These are phyloP conservation scores for Allygus modestus DNA, from an alignment of 2,888 invertebrate genomes.

Conservation along the genomic window DNA sequence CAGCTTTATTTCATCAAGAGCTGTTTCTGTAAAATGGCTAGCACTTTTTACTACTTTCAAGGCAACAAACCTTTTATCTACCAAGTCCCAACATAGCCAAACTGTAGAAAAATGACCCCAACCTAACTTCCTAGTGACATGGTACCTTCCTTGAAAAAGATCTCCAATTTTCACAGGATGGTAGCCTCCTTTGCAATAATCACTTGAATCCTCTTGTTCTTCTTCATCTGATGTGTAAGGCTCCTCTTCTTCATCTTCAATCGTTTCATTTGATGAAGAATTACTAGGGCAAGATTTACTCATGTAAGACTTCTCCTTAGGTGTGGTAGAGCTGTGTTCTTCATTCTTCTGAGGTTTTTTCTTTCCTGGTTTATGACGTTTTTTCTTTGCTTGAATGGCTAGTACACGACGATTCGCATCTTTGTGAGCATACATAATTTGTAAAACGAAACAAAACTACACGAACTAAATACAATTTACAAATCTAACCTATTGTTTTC, in stretches of 20 bases:
- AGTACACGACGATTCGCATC: conserved; percentile 94
- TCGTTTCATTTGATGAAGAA: conserved; percentile 86
- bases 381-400: conserved; percentile 95
- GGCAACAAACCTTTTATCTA: conserved; percentile 96
- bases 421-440: conserved; percentile 74
- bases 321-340: conserved; percentile 67
- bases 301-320: conserved; percentile 66
- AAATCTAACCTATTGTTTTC: conserved; percentile 62
- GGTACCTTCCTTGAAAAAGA: conserved; percentile 92
- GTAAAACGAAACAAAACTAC: conserved; percentile 50
- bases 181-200: conserved; percentile 99
- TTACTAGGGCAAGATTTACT: conserved; percentile 68
- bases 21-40: conserved; percentile 99
- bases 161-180: conserved; percentile 99
- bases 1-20: conserved; percentile 99
- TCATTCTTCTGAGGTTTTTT: conserved; percentile 78
- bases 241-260: conserved; percentile 84
- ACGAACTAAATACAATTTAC: conserved; percentile 56
- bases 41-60: conserved; percentile 99
- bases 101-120: conserved; percentile 99
- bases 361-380: conserved; percentile 91
- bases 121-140: conserved; percentile 97
- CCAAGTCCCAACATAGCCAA: conserved; percentile 98
- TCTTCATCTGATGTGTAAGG: conserved; percentile 88
- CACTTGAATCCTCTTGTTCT: conserved; percentile 97